Conservation (phyloP, 2,113 vertebrate species). For the Amphilophus citrinellus region DNA sequence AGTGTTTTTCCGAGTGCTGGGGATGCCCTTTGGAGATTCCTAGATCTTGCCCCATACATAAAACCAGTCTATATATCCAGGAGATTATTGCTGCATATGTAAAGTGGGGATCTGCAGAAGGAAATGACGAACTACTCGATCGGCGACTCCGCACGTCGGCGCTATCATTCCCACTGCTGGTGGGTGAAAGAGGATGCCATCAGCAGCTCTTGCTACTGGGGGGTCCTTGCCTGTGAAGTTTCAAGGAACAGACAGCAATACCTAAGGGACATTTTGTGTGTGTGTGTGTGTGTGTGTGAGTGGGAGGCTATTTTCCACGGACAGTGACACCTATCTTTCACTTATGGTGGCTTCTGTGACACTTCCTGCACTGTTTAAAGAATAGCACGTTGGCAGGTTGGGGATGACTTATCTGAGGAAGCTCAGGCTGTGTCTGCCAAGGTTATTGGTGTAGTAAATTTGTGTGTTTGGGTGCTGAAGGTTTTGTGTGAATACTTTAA, state of each 20-base stretch:
- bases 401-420: conserved; percentile 17
- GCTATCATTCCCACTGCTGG: conserved; percentile 60
- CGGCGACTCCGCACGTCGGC: conserved; percentile 19
- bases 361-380: conserved; percentile 35
- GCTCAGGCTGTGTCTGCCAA: background rate
- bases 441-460: conserved; percentile 21
- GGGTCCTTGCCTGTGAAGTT: conserved; percentile 60
- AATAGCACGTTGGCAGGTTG: conserved; percentile 16
- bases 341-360: conserved; percentile 42
- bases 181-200: conserved; percentile 72
- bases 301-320: conserved; percentile 26
- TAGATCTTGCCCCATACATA: conserved; percentile 88
- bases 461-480: conserved; percentile 12
- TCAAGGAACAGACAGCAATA: conserved; percentile 57
- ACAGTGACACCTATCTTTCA: conserved; percentile 56
- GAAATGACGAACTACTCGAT: conserved; percentile 74
- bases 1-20: conserved; percentile 89
- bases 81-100: conserved; percentile 93
- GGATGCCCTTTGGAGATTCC: conserved; percentile 89
- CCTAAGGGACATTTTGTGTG: conserved; percentile 51
- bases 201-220: conserved; percentile 81
- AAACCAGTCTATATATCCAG: conserved; percentile 89
- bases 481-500: conserved; percentile 1
- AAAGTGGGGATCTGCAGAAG: conserved; percentile 82
- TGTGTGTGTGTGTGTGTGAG: conserved; percentile 7